Conservation (phyloP, 1,140 invertebrate genomes). For the Zaprionus lachaisei region DNA sequence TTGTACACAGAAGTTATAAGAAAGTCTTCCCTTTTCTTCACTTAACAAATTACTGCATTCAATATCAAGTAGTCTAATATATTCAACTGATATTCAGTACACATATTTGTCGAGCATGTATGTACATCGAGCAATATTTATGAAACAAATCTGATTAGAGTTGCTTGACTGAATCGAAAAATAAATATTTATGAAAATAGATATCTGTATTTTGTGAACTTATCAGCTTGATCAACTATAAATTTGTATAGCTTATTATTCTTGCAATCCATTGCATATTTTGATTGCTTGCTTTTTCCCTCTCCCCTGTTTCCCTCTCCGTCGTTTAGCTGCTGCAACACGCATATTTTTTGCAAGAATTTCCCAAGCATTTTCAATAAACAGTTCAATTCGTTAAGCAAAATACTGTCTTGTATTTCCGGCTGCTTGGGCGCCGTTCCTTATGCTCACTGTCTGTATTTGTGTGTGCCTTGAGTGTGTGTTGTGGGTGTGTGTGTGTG, state of each 20-base stretch:
- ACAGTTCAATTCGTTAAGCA: slow-evolving; percentile 63
- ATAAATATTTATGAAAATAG: neutral
- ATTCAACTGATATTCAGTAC: neutral
- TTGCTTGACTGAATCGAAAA: neutral
- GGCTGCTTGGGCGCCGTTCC: slow-evolving; percentile 61
- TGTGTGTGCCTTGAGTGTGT: neutral
- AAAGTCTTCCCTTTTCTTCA: neutral
- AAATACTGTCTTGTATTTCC: slow-evolving; percentile 74
- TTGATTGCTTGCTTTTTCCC: neutral
- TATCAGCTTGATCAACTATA: slow-evolving; percentile 9
- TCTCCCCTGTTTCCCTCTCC: neutral
- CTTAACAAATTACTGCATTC: neutral
- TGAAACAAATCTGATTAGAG: neutral
- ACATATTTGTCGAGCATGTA: neutral
- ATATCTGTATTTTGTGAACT: neutral
- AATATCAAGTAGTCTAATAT: neutral
- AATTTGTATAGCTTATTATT: slow-evolving; percentile 8
- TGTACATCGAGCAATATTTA: neutral
- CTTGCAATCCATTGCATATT: neutral
- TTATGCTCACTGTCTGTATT: neutral
- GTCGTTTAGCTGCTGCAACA: neutral
- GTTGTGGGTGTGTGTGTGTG: neutral
- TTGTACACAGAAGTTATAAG: too few relatives aligned
- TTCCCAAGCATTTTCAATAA: slow-evolving; percentile 51
- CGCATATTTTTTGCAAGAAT: slow-evolving; percentile 32